A percentile compares a stretch with the other conserved stretches of the same genome.
phyloP scores from a whole-genome alignment of 1,140 invertebrate species.

The Calliphora vicina region DNA sequence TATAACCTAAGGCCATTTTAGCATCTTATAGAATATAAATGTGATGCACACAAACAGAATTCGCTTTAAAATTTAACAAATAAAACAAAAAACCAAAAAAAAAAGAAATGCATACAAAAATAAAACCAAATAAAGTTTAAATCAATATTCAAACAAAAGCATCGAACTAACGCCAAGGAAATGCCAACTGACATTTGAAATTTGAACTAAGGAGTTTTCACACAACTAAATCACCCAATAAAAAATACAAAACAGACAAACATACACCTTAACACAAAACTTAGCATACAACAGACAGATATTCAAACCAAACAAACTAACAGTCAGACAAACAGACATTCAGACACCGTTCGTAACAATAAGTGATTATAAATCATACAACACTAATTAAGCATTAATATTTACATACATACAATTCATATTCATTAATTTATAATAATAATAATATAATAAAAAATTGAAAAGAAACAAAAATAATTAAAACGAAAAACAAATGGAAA shows the following conservation, averaged over 20 bases:
- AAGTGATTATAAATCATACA: conserved; percentile 61
- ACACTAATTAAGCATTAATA: conserved; percentile 16
- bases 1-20: background rate
- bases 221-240: background rate
- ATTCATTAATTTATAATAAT: conserved; percentile 1
- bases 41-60: background rate
- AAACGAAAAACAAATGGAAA: background rate
- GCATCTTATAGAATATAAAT: background rate
- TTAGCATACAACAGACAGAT: background rate
- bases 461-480: background rate
- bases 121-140: background rate
- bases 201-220: conserved; percentile 14
- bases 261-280: background rate
- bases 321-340: conserved; percentile 50
- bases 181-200: background rate
- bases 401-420: conserved; percentile 1
- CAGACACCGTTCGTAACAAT: conserved; percentile 62
- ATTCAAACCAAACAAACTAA: background rate
- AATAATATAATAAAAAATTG: background rate
- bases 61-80: conserved; percentile 3
- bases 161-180: conserved; percentile 22
- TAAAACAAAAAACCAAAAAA: background rate
- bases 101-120: background rate
- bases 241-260: background rate
- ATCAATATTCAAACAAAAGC: background rate